Conservation (phyloP, 2,888 invertebrate species). For the Lochmaea capreae region DNA sequence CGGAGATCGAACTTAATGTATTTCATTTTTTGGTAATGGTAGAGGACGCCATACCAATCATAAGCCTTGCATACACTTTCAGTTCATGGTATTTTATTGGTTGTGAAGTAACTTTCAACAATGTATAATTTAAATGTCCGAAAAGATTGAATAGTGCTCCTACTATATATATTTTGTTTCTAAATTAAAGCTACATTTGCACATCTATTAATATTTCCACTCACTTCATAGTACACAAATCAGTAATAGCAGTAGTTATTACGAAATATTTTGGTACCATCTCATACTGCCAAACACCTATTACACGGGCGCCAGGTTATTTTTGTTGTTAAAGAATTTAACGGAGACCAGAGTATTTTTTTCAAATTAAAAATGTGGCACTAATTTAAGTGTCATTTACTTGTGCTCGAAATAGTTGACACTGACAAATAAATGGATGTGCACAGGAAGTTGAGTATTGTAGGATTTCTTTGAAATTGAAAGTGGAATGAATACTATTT, state of each 20-base stretch:
- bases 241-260: not conserved
- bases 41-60: too few species aligned
- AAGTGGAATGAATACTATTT: constrained; percentile 2
- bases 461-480: constrained; percentile 19
- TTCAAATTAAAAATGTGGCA: constrained; percentile 38
- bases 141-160: not conserved
- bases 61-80: too few species aligned
- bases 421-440: constrained; percentile 34
- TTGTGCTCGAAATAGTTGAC: constrained; percentile 29
- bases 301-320: constrained; percentile 41
- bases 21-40: too few species aligned
- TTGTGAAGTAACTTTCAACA: too few species aligned
- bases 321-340: constrained; percentile 36
- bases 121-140: not conserved
- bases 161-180: not conserved
- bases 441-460: constrained; percentile 28
- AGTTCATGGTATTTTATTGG: too few species aligned
- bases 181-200: too few species aligned
- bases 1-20: too few species aligned
- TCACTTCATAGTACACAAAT: not conserved
- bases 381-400: constrained; percentile 39
- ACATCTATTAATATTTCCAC: not conserved
- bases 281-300: constrained; percentile 33
- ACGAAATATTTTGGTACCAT: not conserved
- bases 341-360: constrained; percentile 34